Conservation (phyloP, 2,797 vertebrate genomes). For the Carduelis carduelis region DNA sequence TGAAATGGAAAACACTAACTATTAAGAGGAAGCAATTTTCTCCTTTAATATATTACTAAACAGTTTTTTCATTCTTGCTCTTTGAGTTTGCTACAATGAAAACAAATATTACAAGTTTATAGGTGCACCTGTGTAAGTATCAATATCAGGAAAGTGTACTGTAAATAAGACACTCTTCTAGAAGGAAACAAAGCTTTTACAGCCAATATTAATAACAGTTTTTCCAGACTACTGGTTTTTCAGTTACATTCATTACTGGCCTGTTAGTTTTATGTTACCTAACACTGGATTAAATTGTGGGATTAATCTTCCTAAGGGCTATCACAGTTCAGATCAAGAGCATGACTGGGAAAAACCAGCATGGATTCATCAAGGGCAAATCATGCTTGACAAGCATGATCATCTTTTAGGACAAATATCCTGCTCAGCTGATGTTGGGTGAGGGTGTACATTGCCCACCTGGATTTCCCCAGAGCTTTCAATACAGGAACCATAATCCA, state of each 20-base stretch:
- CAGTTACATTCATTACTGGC: not conserved
- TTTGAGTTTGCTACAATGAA: not conserved
- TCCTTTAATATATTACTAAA: not conserved
- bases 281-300: not conserved
- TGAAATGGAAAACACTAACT: not conserved
- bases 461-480: not conserved
- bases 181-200: not conserved
- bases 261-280: not conserved
- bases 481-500: not conserved
- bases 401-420: not conserved
- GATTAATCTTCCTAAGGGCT: not conserved
- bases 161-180: not conserved
- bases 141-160: not conserved
- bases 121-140: not conserved
- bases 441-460: not conserved
- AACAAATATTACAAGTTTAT: not conserved
- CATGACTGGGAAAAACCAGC: not conserved
- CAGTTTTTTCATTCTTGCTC: not conserved
- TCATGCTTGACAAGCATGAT: not conserved
- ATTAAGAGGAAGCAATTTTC: not conserved
- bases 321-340: not conserved
- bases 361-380: not conserved
- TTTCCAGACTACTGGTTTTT: conserved; percentile 8
- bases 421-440: not conserved
- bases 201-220: not conserved